Evolutionary conservation across 2,888 invertebrate species (phyloP), one percentile per base, ranked within the genome.

Genomic region (Chalcosyrphus nemorum): DNA sequence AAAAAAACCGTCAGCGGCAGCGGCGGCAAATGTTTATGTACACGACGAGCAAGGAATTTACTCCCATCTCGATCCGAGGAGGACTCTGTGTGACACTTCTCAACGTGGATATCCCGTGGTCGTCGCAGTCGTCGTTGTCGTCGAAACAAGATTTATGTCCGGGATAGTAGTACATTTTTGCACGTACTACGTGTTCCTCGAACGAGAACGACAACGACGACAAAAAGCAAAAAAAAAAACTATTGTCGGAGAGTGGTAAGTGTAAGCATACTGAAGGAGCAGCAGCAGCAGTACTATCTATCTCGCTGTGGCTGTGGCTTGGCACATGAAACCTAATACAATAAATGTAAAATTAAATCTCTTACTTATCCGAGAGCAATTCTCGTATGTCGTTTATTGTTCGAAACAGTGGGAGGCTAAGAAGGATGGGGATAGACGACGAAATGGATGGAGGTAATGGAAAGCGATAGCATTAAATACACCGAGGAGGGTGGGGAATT

Each of bases 301-400:
- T 24, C 24, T 24, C 24, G 24, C 32, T 52, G 47, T 43, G 52
- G 56, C 19, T 76, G 43, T 74, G 43, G 72, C 77, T 71, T 78
- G 74, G 68, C 63, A 74, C 70, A 80, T 57, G 75, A 70, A 65
- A 84, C 84, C 80, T 80, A 80, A 84, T 84, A 75, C 80, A 84
- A 84, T 80, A 84, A 84, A 84, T 84, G 84, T 84, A 63, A 84
- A 84, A 84, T 84, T 84, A 84, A 84, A 84, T 84, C 84, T 80
- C 80, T 80, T 80, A 84, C 80, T 84, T 84, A 84, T 80, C 70
- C 80, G 17, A 80, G 63, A 65, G 63, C 43, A 65, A 63, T 81
- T 50, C 71, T 70, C 61, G 57, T 68, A 54, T 57, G 66, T 68
- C 41, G 52, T 76, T 68, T 68, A 59, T 50, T 59, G 21, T 45